Percentiles rank a stretch among this genome's conserved stretches.
Evolutionary conservation across 2,113 vertebrate species (phyloP).

Genomic region (Silurus glanis): DNA sequence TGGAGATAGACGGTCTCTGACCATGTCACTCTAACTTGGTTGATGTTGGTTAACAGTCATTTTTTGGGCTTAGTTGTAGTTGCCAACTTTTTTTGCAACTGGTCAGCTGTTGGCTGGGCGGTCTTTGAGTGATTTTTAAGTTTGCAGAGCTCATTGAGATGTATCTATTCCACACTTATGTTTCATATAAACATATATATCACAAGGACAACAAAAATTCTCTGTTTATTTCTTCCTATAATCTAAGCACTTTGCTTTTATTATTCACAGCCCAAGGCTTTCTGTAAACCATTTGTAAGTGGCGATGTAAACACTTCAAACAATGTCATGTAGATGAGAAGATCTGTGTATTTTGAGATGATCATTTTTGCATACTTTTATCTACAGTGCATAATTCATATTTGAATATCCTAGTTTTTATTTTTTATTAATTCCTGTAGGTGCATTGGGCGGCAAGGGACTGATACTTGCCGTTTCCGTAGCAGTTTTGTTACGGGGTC

Average conservation of each 20-base stretch:
- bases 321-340: background rate
- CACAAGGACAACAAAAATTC: background rate
- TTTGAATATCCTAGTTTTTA: background rate
- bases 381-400: background rate
- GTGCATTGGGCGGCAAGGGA: too few species aligned
- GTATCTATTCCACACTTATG: too few species aligned
- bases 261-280: background rate
- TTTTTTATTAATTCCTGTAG: too few species aligned
- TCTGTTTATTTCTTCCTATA: background rate
- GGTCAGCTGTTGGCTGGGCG: background rate
- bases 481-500: too few species aligned
- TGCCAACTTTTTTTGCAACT: background rate
- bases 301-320: background rate
- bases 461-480: too few species aligned
- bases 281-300: background rate
- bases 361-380: background rate
- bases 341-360: background rate
- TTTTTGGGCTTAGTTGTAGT: background rate
- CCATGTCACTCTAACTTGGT: background rate
- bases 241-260: background rate
- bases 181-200: background rate
- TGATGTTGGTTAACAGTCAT: background rate
- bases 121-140: background rate
- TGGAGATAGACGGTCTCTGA: constrained; percentile 18
- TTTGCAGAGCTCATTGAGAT: too few species aligned